phyloP scores from a whole-genome alignment of 2,888 invertebrate genomes.

The Aphrophora alni region DNA sequence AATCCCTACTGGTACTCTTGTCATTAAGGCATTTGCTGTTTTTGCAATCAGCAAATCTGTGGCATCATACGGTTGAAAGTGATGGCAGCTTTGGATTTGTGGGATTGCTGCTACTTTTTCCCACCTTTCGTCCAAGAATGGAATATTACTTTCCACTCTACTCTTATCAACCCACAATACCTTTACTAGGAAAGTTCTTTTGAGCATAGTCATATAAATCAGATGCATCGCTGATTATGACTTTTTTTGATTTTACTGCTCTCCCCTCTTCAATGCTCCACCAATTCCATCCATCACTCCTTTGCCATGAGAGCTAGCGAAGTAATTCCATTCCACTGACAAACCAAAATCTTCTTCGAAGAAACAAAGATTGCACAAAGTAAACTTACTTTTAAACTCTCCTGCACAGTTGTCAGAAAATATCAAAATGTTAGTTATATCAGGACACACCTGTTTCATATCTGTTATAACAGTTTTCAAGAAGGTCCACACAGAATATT shows the following conservation, averaged over 20 bases:
- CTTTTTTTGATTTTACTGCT: slow-evolving; percentile 2
- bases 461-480: not conserved
- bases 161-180: slow-evolving; percentile 7
- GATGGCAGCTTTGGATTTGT: too few relatives aligned
- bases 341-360: not conserved
- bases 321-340: not conserved
- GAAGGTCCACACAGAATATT: slow-evolving; percentile 17
- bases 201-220: slow-evolving; percentile 14
- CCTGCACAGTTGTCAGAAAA: slow-evolving; percentile 14
- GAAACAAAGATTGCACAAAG: slow-evolving; percentile 3
- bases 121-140: not conserved
- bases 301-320: slow-evolving; percentile 12
- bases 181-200: slow-evolving; percentile 1
- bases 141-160: not conserved
- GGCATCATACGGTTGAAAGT: too few relatives aligned
- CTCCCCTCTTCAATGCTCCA: not conserved
- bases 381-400: not conserved
- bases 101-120: too few relatives aligned
- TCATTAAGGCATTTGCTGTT: too few relatives aligned
- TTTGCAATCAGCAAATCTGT: too few relatives aligned
- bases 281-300: slow-evolving; percentile 16
- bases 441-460: slow-evolving; percentile 14
- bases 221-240: not conserved
- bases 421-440: not conserved
- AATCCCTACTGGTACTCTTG: too few relatives aligned